phyloP scores from a whole-genome alignment of 2,888 invertebrate species.

The Aromia moschata region DNA sequence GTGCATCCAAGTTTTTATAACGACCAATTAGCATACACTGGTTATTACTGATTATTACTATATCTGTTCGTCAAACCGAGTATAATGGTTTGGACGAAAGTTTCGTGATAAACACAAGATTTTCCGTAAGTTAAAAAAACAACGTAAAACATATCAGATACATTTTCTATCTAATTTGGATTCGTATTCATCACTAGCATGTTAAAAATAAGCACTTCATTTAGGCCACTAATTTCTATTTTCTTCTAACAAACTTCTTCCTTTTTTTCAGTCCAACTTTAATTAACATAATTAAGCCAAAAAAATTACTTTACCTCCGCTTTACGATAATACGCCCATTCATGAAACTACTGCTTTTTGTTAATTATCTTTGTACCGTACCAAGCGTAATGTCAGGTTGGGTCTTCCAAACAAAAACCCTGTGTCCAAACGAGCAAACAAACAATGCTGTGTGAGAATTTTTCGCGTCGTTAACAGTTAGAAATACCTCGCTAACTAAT shows the following conservation, averaged over 20 bases:
- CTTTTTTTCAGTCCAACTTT: neutral
- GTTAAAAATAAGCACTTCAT: too few relatives aligned
- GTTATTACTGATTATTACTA: too few relatives aligned
- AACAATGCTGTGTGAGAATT: conserved; percentile 29
- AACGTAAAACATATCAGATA: too few relatives aligned
- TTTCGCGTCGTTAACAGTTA: conserved; percentile 30
- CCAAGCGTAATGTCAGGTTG: conserved; percentile 4
- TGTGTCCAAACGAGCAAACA: conserved; percentile 14
- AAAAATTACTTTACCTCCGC: neutral
- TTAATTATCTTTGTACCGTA: conserved; percentile 8
- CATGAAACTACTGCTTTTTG: conserved; percentile 7
- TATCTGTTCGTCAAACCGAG: too few relatives aligned
- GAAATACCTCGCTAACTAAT: conserved; percentile 28
- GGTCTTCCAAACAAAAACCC: conserved; percentile 17
- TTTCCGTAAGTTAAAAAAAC: too few relatives aligned
- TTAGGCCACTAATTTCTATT: too few relatives aligned
- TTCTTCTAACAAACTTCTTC: neutral
- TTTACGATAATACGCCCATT: conserved; percentile 8
- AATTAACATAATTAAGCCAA: neutral
- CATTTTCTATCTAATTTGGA: too few relatives aligned
- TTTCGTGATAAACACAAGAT: too few relatives aligned
- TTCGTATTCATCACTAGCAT: too few relatives aligned
- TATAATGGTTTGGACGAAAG: too few relatives aligned
- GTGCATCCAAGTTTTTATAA: too few relatives aligned
- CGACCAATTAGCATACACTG: too few relatives aligned